phyloP scores from a whole-genome alignment of 2,888 invertebrate genomes.

The Drosophila quinaria region DNA sequence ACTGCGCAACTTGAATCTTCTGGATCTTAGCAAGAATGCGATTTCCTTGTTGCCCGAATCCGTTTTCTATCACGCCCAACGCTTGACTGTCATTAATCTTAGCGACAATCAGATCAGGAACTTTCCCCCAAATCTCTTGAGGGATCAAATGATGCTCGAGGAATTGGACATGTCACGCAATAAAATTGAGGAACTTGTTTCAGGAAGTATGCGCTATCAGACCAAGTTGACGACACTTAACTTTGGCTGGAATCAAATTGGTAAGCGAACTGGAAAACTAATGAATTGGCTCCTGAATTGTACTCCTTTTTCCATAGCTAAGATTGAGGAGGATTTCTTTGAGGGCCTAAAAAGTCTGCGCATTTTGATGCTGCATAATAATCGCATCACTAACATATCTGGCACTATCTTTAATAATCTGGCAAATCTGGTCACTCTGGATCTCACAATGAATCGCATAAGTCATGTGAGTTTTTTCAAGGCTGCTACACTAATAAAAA shows the following conservation, averaged over 20 bases:
- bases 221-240: conserved; percentile 87
- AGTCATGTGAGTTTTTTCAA: conserved; percentile 66
- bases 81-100: conserved; percentile 84
- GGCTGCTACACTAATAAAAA: too few relatives aligned
- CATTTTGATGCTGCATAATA: conserved; percentile 86
- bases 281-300: not conserved
- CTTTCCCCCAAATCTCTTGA: conserved; percentile 86
- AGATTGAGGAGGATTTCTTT: conserved; percentile 83
- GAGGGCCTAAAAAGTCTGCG: conserved; percentile 79
- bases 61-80: conserved; percentile 86
- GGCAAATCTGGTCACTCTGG: conserved; percentile 76
- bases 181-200: conserved; percentile 86
- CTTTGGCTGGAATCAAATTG: conserved; percentile 88
- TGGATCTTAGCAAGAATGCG: conserved; percentile 88
- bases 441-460: conserved; percentile 84
- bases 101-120: conserved; percentile 85
- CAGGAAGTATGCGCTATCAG: conserved; percentile 87
- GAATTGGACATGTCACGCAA: conserved; percentile 90
- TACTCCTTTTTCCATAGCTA: conserved; percentile 52
- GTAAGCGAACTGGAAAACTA: conserved; percentile 51
- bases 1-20: conserved; percentile 87
- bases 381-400: conserved; percentile 85
- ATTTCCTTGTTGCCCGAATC: conserved; percentile 86
- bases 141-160: conserved; percentile 87
- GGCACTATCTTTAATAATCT: conserved; percentile 81